Evolutionary conservation across 2,113 vertebrate species (phyloP), one percentile per base, ranked within the genome.

Genomic region (Globicephala melas): DNA sequence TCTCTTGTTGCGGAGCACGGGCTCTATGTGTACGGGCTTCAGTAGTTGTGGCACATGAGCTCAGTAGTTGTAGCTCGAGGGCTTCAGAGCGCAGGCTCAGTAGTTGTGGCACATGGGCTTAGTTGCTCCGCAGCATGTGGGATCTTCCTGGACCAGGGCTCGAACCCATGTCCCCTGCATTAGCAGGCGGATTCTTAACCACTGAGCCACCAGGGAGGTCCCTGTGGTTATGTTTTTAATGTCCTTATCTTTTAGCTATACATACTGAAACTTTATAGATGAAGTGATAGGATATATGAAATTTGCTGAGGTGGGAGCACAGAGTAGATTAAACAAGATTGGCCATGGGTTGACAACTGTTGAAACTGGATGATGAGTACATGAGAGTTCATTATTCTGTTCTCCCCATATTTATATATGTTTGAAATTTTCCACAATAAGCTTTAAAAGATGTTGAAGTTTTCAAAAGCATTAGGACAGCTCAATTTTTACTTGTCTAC

Each of bases 401-500:
- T 87, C 9, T 81, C 17, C 10, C 50, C 21, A 60, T n/a, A 68
- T 87, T 62, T 79, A 80, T 28, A 18, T 83, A 55, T 68, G 58
- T 28, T 90, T 89, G 60, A 79, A 53, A 85, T 58, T 58, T 83
- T 74, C 47, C 83, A 89, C 2, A 89, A 13, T 44, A 86, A 79
- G 23, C 23, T 74, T 91, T 36, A 76, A 94, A 82, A 87, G 33
- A 81, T 85, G 23, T 9, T 77, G 41, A 96, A 65, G 33, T 86
- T 94, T 95, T 84, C n/a, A 79, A 93, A 96, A 89, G 50, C 53
- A 50, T 65, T 79, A 58, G 36, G 58, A 82, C 38, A 62, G 68
- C 80, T 85, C 71, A 38, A 33, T 91, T 96, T 97, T 63, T 97
- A 82, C 58, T 93, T 92, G 17, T 65, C n/a, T 92, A 36, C 18